phyloP scores from a whole-genome alignment of 2,888 invertebrate genomes.

The Drosophila peninsularis region DNA sequence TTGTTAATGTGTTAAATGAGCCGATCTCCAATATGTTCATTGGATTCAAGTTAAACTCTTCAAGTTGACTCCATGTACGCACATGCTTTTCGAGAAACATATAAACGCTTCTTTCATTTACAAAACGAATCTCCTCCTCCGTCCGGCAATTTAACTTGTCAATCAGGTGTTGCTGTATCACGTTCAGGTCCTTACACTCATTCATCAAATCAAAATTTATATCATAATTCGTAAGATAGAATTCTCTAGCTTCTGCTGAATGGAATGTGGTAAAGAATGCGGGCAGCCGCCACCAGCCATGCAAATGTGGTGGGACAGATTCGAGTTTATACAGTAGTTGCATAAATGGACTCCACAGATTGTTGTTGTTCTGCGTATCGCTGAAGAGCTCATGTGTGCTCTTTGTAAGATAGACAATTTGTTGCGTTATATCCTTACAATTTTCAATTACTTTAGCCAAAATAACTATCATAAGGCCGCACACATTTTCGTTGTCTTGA shows the following conservation, averaged over 20 bases:
- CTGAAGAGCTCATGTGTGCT: conserved; percentile 1
- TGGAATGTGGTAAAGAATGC: neutral
- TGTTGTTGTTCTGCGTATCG: neutral
- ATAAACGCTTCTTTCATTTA: neutral
- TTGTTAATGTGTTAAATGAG: neutral
- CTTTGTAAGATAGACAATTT: conserved; percentile 7
- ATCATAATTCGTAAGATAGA: conserved; percentile 2
- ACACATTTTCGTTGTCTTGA: neutral
- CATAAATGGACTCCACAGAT: neutral
- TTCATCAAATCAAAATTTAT: conserved; percentile 2
- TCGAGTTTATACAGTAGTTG: neutral
- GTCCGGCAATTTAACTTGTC: conserved; percentile 2
- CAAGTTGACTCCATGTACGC: conserved; percentile 7
- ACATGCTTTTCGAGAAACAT: conserved; percentile 7
- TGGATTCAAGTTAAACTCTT: conserved; percentile 13
- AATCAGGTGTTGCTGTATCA: conserved; percentile 8
- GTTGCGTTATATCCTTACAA: neutral
- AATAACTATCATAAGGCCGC: neutral
- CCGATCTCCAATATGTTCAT: conserved; percentile 1
- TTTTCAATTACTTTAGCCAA: neutral
- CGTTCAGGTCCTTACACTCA: neutral
- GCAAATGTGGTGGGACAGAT: conserved; percentile 1
- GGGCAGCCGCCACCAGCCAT: conserved; percentile 25
- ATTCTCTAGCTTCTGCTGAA: neutral
- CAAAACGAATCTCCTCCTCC: conserved; percentile 6